Conservation (phyloP, 2,888 invertebrate genomes). For the Lapara coniferarum region DNA sequence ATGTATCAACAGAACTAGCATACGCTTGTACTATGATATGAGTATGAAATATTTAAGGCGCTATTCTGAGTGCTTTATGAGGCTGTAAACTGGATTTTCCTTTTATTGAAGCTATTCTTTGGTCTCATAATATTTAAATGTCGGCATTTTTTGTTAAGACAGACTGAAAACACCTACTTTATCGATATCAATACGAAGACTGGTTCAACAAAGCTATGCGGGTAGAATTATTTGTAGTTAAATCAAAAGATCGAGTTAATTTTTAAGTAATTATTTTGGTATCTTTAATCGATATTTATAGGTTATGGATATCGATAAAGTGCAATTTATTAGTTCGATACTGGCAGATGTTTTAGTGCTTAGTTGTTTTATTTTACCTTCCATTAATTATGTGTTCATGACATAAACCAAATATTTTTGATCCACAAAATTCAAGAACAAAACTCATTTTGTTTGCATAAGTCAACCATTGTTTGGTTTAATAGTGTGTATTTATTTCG, state of each 20-base stretch:
- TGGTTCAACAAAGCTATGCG: not conserved
- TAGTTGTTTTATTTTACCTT: constrained; percentile 30
- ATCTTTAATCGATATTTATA: constrained; percentile 15
- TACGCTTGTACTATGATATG: constrained; percentile 5
- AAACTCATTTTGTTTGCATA: constrained; percentile 38
- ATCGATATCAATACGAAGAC: constrained; percentile 25
- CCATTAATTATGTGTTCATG: constrained; percentile 49
- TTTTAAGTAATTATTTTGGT: constrained; percentile 8
- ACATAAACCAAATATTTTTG: constrained; percentile 48
- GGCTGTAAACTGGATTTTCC: not conserved
- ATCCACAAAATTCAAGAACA: constrained; percentile 34
- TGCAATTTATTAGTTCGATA: constrained; percentile 33
- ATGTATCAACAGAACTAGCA: not conserved
- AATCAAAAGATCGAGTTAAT: not conserved
- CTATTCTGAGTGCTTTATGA: not conserved
- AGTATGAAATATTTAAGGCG: not conserved
- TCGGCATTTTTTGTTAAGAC: constrained; percentile 42
- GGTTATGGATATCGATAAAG: constrained; percentile 30
- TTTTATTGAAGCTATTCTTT: not conserved
- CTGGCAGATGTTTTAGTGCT: constrained; percentile 39
- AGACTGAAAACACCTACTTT: constrained; percentile 63
- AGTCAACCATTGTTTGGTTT: constrained; percentile 49
- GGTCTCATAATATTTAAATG: not conserved
- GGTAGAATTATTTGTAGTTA: not conserved
- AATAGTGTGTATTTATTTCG: constrained; percentile 56